Base-by-base conservation (phyloP, 1,140 invertebrate species). In the Batillaria attramentaria region DNA sequence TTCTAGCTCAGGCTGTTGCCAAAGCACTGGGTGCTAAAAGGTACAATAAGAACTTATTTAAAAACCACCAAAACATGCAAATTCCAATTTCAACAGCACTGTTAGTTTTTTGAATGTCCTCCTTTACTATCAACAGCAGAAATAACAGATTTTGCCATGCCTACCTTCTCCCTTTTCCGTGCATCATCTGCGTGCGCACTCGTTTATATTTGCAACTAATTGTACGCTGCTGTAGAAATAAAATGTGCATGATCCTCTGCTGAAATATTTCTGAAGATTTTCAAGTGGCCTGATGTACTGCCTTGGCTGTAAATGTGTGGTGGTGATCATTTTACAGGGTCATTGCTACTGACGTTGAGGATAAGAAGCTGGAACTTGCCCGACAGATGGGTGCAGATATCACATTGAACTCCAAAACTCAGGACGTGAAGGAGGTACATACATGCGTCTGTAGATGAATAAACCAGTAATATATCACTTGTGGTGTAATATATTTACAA, bases 11-110 rank as follows among this genome's bases (percentile, higher is more conserved):
- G 39, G 79, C 80, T 62, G 79, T 86, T 3, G 83, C 85, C 3
- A 89, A 87, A 78, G 87, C 86, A 28, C 76, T 89, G 33, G 88
- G 88, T 5, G 87, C 87, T 31, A 89, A 85, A 68, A 85, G 87
- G 88, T 88, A 43, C 33, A 20, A 18, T 65, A 28, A n/a, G n/a
- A n/a, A n/a, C n/a, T n/a, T n/a, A n/a, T 54, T 54, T 54, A 0
- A 54, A 54, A 1, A 54, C 50, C n/a, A 54, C 1, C 18, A 1
- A 54, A 54, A 54, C n/a, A 54, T 54, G 3, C n/a, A n/a, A n/a
- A n/a, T n/a, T n/a, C n/a, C n/a, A n/a, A n/a, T n/a, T n/a, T n/a
- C n/a, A n/a, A n/a, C n/a, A n/a, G n/a, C n/a, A n/a, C n/a, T n/a
- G n/a, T n/a, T n/a, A n/a, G n/a, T n/a, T n/a, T n/a, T n/a, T n/a